Percentiles rank a stretch among this genome's conserved stretches.
Conservation (phyloP, 2,113 vertebrate species). For the Raphicerus campestris region DNA sequence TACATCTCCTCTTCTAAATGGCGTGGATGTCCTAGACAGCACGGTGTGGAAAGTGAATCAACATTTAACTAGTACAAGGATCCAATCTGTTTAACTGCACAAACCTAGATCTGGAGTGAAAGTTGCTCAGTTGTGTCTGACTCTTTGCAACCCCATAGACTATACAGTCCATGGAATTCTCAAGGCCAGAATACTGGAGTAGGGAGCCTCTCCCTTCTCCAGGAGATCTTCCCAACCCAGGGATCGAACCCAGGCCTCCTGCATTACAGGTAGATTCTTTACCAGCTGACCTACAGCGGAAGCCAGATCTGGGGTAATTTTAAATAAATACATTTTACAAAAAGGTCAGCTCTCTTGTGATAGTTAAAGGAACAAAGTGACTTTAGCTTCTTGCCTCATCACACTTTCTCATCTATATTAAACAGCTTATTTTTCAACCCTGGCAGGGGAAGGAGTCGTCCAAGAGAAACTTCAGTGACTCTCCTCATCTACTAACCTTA, state of each 20-base stretch:
- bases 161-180: background rate
- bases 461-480: background rate
- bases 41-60: background rate
- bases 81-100: accelerated
- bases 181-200: background rate
- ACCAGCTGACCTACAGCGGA: background rate
- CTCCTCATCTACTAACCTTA: background rate
- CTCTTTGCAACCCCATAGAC: background rate
- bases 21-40: background rate
- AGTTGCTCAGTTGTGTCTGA: background rate
- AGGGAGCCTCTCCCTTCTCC: background rate
- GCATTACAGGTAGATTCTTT: background rate
- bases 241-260: background rate
- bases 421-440: no score
- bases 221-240: background rate
- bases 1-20: background rate
- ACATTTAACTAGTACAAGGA: background rate
- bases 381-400: background rate
- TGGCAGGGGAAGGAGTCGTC: background rate
- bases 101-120: background rate
- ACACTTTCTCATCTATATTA: background rate
- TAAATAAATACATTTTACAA: background rate
- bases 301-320: background rate
- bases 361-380: background rate
- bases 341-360: background rate